Evolutionary conservation across 2,113 vertebrate genomes (phyloP).

Genomic region (Gymnogyps californianus): DNA sequence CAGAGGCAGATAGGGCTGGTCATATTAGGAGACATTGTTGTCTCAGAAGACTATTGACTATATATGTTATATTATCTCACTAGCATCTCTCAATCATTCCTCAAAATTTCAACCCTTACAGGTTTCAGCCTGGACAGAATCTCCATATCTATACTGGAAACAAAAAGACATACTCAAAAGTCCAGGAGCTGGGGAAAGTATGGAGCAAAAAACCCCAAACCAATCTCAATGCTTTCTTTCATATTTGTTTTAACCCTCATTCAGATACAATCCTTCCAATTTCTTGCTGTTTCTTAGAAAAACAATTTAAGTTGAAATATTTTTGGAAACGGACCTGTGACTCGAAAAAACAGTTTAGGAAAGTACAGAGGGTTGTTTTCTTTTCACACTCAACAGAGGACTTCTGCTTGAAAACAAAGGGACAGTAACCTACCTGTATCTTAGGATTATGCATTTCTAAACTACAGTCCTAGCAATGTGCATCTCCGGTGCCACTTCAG

Average conservation of each 20-base stretch:
- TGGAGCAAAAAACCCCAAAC: accelerated
- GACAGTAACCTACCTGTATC: not conserved
- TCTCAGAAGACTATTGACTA: not conserved
- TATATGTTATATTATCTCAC: not conserved
- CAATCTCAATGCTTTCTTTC: not conserved
- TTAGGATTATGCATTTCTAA: not conserved
- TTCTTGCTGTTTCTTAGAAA: not conserved
- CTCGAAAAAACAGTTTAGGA: not conserved
- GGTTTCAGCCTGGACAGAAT: not conserved
- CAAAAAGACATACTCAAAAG: not conserved
- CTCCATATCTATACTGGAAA: not conserved
- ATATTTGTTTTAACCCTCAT: not conserved
- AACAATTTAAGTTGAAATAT: not conserved
- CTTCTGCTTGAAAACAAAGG: not conserved
- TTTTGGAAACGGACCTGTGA: not conserved
- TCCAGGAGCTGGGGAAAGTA: not conserved
- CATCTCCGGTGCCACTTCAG: not conserved
- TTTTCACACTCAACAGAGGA: not conserved
- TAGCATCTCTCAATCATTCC: not conserved
- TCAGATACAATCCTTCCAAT: not conserved
- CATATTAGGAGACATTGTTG: not conserved
- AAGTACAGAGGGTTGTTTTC: not conserved
- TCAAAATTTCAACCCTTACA: not conserved
- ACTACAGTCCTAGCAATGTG: not conserved
- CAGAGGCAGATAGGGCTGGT: not conserved